Conservation (phyloP, 2,888 invertebrate genomes). For the Oscheius sp. region DNA sequence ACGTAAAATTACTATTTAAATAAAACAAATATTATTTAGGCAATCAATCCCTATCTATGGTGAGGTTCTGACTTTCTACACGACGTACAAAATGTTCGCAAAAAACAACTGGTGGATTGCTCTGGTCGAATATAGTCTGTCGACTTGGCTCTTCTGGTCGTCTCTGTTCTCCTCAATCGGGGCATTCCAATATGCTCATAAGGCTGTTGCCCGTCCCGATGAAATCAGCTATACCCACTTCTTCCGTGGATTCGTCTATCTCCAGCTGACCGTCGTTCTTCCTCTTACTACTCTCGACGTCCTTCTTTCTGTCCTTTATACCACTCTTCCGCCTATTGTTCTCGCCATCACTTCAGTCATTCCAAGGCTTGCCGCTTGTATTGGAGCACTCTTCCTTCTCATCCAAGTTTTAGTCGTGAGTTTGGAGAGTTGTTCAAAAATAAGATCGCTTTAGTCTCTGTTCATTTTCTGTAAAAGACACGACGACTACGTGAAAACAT, state of each 20-base stretch:
- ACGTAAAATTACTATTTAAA: slow-evolving; percentile 3
- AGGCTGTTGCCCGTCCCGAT: slow-evolving; percentile 48
- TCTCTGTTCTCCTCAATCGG: slow-evolving; percentile 44
- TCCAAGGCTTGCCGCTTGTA: slow-evolving; percentile 40
- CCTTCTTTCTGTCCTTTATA: slow-evolving; percentile 34
- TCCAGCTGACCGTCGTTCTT: slow-evolving; percentile 40
- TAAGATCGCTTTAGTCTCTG: slow-evolving; percentile 16
- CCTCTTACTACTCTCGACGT: slow-evolving; percentile 45
- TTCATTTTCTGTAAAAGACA: slow-evolving; percentile 27
- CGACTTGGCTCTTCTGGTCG: slow-evolving; percentile 51
- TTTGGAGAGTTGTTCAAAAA: neutral
- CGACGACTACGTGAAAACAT: slow-evolving; percentile 32
- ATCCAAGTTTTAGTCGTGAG: slow-evolving; percentile 46
- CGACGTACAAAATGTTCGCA: slow-evolving; percentile 51
- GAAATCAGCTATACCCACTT: slow-evolving; percentile 50
- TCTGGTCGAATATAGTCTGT: slow-evolving; percentile 40
- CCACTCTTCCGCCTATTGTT: slow-evolving; percentile 21
- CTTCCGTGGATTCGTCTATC: slow-evolving; percentile 38
- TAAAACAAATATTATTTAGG: slow-evolving; percentile 30
- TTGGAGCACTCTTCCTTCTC: slow-evolving; percentile 35
- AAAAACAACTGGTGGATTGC: slow-evolving; percentile 35
- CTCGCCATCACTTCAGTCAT: slow-evolving; percentile 18
- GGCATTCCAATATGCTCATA: slow-evolving; percentile 48
- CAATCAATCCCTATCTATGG: slow-evolving; percentile 44
- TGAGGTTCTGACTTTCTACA: slow-evolving; percentile 47